phyloP scores from a whole-genome alignment of 2,888 invertebrate genomes.

The Drosophila parthenogenetica region DNA sequence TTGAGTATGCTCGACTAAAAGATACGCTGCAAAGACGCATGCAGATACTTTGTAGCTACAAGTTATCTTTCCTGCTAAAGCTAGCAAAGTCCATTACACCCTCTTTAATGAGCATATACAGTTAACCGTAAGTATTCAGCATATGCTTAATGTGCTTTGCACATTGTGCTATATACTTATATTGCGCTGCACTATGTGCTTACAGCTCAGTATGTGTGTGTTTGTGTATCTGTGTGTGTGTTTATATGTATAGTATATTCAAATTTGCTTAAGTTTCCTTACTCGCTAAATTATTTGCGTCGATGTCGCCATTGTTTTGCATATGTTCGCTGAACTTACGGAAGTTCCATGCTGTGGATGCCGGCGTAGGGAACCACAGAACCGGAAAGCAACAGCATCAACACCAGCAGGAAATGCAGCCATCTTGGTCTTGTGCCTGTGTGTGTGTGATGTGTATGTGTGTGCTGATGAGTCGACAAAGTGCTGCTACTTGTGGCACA shows the following conservation, averaged over 20 bases:
- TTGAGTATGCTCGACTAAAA: not conserved
- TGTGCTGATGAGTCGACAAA: constrained; percentile 24
- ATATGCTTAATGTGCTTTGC: constrained; percentile 16
- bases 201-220: not conserved
- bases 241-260: constrained; percentile 14
- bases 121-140: constrained; percentile 6
- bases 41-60: too few species aligned
- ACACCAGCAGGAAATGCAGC: constrained; percentile 56
- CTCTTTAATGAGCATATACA: constrained; percentile 2
- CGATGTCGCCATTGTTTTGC: constrained; percentile 50
- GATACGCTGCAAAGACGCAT: not conserved
- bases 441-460: constrained; percentile 5
- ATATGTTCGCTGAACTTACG: constrained; percentile 48
- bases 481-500: constrained; percentile 28
- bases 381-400: constrained; percentile 28
- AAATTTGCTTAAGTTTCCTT: constrained; percentile 32
- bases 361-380: constrained; percentile 12
- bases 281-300: constrained; percentile 37
- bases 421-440: constrained; percentile 39
- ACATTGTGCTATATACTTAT: constrained; percentile 8
- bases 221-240: not conserved
- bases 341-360: constrained; percentile 26
- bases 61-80: too few species aligned
- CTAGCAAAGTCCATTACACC: not conserved
- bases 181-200: not conserved